These are phyloP conservation scores for Podargus strigoides DNA, from an alignment of 2,797 vertebrate species.

Conservation along the genomic window DNA sequence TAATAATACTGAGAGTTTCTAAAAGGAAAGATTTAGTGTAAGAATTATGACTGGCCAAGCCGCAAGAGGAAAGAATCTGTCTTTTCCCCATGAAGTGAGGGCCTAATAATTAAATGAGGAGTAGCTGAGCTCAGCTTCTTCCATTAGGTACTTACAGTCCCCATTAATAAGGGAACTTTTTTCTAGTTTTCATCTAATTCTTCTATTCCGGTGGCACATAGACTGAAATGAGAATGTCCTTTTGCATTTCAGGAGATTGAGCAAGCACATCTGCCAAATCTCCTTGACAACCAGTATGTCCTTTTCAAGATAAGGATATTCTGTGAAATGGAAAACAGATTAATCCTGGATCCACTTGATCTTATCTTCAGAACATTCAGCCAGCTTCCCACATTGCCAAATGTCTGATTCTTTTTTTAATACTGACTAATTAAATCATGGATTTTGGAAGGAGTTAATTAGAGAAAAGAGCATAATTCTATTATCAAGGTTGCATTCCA, in stretches of 20 bases:
- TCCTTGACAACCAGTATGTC: slow-evolving; percentile 51
- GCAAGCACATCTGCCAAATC: slow-evolving; percentile 50
- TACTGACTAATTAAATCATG: slow-evolving; percentile 23
- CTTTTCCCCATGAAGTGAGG: not conserved
- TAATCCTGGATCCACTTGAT: slow-evolving; percentile 40
- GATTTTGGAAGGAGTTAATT: slow-evolving; percentile 27
- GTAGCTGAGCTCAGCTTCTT: not conserved
- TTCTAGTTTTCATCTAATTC: not conserved
- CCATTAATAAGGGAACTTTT: not conserved
- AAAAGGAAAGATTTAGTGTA: not conserved
- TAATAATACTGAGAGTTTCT: not conserved
- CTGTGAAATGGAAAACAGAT: slow-evolving; percentile 47
- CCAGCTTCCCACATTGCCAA: not conserved
- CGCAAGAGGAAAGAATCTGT: not conserved
- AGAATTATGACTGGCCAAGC: not conserved
- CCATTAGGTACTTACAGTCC: not conserved
- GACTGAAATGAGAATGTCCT: not conserved
- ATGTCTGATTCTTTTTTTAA: slow-evolving; percentile 33
- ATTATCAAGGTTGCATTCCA: not conserved
- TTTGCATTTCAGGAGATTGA: slow-evolving; percentile 21
- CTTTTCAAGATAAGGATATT: slow-evolving; percentile 48
- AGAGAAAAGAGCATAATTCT: slow-evolving; percentile 7
- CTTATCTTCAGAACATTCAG: slow-evolving; percentile 8
- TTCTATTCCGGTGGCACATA: not conserved
- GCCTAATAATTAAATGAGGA: not conserved